These are phyloP conservation scores for Pseudomugil tenellus DNA, from an alignment of 2,797 vertebrate genomes.

Conservation along the genomic window DNA sequence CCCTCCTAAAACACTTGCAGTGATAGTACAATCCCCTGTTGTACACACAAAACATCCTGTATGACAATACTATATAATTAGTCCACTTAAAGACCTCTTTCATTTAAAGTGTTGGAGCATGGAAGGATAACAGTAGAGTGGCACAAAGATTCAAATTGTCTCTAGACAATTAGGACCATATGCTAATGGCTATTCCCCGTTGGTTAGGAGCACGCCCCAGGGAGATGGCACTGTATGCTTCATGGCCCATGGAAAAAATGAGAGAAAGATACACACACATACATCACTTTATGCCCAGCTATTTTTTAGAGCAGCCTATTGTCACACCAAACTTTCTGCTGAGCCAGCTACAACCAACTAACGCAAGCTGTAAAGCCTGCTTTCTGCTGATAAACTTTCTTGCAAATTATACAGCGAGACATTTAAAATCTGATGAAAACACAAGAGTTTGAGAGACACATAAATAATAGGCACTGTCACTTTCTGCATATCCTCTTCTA, in stretches of 20 bases:
- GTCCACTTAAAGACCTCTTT: constrained; percentile 80
- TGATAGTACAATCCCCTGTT: constrained; percentile 66
- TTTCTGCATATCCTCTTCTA: constrained; percentile 37
- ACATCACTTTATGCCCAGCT: constrained; percentile 67
- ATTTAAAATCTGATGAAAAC: constrained; percentile 76
- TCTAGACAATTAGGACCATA: constrained; percentile 78
- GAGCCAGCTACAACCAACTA: constrained; percentile 74
- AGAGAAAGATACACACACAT: constrained; percentile 59
- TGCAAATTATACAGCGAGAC: constrained; percentile 65
- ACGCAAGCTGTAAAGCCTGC: constrained; percentile 64
- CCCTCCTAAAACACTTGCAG: constrained; percentile 62
- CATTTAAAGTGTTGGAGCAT: constrained; percentile 79
- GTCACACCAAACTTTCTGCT: constrained; percentile 69
- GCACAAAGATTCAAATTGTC: constrained; percentile 84
- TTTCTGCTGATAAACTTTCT: constrained; percentile 74
- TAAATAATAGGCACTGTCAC: constrained; percentile 58
- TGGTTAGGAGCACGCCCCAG: constrained; percentile 73
- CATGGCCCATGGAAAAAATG: constrained; percentile 55
- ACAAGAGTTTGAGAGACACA: constrained; percentile 44
- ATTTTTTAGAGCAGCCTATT: constrained; percentile 68
- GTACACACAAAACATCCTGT: constrained; percentile 61
- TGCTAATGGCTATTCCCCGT: constrained; percentile 83
- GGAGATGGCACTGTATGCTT: constrained; percentile 69
- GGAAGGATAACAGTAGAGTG: constrained; percentile 78
- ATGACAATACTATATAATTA: constrained; percentile 81